A percentile compares a stretch with the other conserved stretches of the same genome.
Evolutionary conservation across 2,113 vertebrate species (phyloP).

Genomic region (Rhodinocichla rosea): DNA sequence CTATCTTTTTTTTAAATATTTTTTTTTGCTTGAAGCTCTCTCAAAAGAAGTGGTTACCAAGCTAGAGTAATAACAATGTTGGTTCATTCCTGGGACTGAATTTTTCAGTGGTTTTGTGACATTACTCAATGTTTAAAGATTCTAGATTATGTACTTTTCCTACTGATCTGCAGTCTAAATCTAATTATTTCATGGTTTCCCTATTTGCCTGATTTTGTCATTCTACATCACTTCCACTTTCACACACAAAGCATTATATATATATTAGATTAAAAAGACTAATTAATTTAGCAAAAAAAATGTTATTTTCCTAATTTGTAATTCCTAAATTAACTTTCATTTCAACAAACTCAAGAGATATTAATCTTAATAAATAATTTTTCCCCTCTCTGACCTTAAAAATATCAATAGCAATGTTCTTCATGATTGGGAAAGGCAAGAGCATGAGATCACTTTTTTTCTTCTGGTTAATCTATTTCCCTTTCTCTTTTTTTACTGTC

Average conservation of each 20-base stretch:
- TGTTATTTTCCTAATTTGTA: neutral
- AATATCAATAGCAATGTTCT: neutral
- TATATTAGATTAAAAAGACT: neutral
- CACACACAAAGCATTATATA: neutral
- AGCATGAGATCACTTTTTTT: neutral
- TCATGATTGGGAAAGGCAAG: neutral
- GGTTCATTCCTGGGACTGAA: neutral
- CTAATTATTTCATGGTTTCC: neutral
- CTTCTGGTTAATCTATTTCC: neutral
- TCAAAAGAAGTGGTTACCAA: neutral
- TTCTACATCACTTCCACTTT: neutral
- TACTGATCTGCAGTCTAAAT: neutral
- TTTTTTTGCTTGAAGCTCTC: neutral
- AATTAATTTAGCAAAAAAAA: neutral
- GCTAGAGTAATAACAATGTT: neutral
- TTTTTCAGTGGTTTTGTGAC: neutral
- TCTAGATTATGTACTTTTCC: neutral
- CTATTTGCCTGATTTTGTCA: neutral
- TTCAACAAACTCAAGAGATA: neutral
- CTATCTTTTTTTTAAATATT: neutral
- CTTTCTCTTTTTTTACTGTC: neutral
- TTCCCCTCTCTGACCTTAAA: neutral
- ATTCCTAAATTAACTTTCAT: neutral
- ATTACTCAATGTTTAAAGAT: neutral
- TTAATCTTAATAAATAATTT: neutral